Evolutionary conservation across 2,888 invertebrate genomes (phyloP).

Genomic region (Dilophus febrilis): DNA sequence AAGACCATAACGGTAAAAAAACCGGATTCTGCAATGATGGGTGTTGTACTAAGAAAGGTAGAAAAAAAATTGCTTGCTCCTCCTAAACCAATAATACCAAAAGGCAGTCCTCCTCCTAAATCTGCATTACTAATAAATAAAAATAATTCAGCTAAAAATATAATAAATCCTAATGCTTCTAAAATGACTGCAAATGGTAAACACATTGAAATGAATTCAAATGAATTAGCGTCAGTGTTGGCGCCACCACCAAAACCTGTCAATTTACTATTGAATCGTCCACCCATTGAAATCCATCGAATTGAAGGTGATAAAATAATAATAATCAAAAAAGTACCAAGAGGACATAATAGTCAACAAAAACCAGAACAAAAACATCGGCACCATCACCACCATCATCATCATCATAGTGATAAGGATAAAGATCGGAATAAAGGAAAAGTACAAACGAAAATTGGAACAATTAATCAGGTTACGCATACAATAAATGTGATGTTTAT

Average conservation of each 20-base stretch:
- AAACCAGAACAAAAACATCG: background rate
- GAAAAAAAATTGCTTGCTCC: slow-evolving; percentile 8
- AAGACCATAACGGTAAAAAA: slow-evolving; percentile 23
- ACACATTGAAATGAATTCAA: no score
- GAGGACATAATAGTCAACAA: slow-evolving; percentile 1
- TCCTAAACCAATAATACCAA: slow-evolving; percentile 14
- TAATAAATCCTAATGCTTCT: no score
- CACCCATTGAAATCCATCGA: slow-evolving; percentile 28
- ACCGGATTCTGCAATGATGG: slow-evolving; percentile 24
- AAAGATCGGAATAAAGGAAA: background rate
- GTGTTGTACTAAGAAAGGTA: slow-evolving; percentile 20
- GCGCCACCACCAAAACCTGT: slow-evolving; percentile 4
- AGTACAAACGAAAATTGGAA: background rate
- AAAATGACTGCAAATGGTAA: no score
- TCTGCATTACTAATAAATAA: no score
- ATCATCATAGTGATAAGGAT: background rate
- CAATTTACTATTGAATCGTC: slow-evolving; percentile 16
- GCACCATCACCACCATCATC: background rate
- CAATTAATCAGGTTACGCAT: background rate
- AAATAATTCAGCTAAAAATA: no score
- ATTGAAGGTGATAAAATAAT: slow-evolving; percentile 31
- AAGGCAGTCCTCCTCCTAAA: slow-evolving; percentile 1
- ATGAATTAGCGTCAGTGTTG: background rate
- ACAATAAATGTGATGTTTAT: no score
- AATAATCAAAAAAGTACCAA: slow-evolving; percentile 28